Evolutionary conservation across 2,888 invertebrate genomes (phyloP), one percentile per base, ranked within the genome.

Genomic region (Idaea dimidiata): DNA sequence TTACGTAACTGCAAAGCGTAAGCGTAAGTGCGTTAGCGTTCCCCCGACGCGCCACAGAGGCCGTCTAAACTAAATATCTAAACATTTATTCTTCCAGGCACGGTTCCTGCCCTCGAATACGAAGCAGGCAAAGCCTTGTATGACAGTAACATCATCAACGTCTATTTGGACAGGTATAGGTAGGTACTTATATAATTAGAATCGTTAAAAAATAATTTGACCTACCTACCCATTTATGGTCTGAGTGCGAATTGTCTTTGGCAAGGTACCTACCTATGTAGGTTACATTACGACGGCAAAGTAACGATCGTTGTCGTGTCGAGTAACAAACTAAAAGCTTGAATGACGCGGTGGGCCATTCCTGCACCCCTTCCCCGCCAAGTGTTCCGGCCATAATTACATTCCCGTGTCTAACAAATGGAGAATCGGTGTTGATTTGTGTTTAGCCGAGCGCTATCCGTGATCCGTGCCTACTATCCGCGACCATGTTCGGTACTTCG

Each of bases 401-500:
- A 92, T 93, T 93, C 91, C 90, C 91, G 90, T 93, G 93, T 93
- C 93, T 92, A 93, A 93, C 93, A 93, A 93, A 93, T 93, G 93
- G 93, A 93, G 93, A 93, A 93, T 93, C 93, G 91, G 88, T 93
- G 93, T 93, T 93, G 93, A 93, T 93, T 93, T 92, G 93, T 91
- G 92, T 93, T 90, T 87, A 88, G 91, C 85, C 80, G 81, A 75
- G 80, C 69, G 72, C 72, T 72, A 84, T 81, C 87, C 83, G 83
- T 84, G 88, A 87, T 88, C 87, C 83, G 76, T 71, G 72, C 77
- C 76, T 75, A 78, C 80, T 17, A 56, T 16, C 56, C 17, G 18
- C 64, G 61, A 14, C 43, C 43, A 43, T 43, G 43, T 43, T 43
- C 43, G 43, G 14, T 43, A 14, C 43, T 14, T 57, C 57, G 56